phyloP scores from a whole-genome alignment of 2,113 vertebrate genomes.

The Zosterops lateralis region DNA sequence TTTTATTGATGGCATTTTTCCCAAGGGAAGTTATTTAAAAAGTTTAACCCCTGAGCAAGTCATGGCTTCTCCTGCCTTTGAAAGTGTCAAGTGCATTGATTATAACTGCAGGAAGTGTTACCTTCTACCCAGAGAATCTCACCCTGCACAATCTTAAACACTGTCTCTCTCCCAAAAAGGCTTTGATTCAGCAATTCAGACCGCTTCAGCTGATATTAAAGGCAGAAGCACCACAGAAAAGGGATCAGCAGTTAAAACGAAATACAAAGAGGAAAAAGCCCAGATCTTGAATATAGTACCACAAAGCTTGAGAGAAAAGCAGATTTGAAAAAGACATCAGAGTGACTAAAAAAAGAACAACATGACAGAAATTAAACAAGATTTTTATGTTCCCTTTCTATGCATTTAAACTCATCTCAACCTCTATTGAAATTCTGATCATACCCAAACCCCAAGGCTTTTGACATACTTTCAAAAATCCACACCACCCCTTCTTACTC shows the following conservation, averaged over 20 bases:
- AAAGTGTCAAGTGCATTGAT: slow-evolving; percentile 89
- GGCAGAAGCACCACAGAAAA: slow-evolving; percentile 66
- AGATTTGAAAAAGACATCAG: slow-evolving; percentile 84
- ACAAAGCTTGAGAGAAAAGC: slow-evolving; percentile 76
- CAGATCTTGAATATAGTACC: slow-evolving; percentile 61
- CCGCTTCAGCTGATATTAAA: slow-evolving; percentile 74
- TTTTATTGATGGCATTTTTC: slow-evolving; percentile 89
- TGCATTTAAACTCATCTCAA: slow-evolving; percentile 83
- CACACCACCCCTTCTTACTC: slow-evolving; percentile 79
- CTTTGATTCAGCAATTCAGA: slow-evolving; percentile 74
- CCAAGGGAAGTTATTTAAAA: slow-evolving; percentile 88
- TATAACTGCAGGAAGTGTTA: slow-evolving; percentile 85
- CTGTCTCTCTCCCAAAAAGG: slow-evolving; percentile 61
- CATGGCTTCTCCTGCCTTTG: slow-evolving; percentile 82
- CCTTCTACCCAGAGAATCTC: slow-evolving; percentile 81
- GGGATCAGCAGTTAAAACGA: slow-evolving; percentile 69
- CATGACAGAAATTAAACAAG: slow-evolving; percentile 89
- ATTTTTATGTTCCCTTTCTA: slow-evolving; percentile 83
- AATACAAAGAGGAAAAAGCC: slow-evolving; percentile 51
- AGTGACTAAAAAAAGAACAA: slow-evolving; percentile 78
- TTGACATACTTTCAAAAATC: slow-evolving; percentile 90
- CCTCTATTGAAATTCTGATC: slow-evolving; percentile 87
- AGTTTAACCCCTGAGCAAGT: slow-evolving; percentile 90
- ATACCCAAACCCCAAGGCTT: slow-evolving; percentile 88
- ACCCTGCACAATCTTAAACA: slow-evolving; percentile 74